Base-by-base conservation (phyloP, 2,888 invertebrate genomes). In the Cantharis rustica region DNA sequence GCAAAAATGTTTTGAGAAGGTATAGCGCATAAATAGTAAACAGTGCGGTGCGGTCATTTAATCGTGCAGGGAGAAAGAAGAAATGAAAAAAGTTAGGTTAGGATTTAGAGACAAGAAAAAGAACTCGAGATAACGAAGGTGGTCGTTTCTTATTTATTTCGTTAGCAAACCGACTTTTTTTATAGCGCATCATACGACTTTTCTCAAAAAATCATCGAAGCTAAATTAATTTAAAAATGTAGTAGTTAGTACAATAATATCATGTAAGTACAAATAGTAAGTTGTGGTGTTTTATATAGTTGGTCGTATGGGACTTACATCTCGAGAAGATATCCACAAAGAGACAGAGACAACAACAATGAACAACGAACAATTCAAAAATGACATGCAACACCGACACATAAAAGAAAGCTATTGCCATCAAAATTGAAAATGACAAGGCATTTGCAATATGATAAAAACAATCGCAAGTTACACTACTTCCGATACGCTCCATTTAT, bases 331-430 rank as follows among this genome's bases (percentile, higher is more conserved):
- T 80, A 83, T 83, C 84, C 83, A 85, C 84, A 83, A 83, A 86
- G 85, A 87, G 85, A 85, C 85, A 87, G 85, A 86, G 84, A 85
- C 84, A 86, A 87, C 86, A 87, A 88, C 88, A 88, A 87, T 86
- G 83, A 88, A 88, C 88, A 88, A 86, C 85, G 84, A 87, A 87
- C 86, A 88, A 87, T 84, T 84, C 83, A 84, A 75, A 79, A 85
- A 83, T 85, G 85, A 86, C 87, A 87, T 88, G 87, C 87, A 84
- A 87, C 87, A 87, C 84, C 84, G 83, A 86, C 82, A 84, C 82
- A 81, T 79, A 76, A 81, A 83, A 47, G 20, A 81, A 82, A 84
- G 83, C 83, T 78, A 77, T 82, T 80, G 80, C 68, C 71, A 77
- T 68, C 11, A 64, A 71, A 69, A 74, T 68, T 71, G 68, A 61